Conservation (phyloP, 2,888 invertebrate genomes). For the Andricus quercusramuli region DNA sequence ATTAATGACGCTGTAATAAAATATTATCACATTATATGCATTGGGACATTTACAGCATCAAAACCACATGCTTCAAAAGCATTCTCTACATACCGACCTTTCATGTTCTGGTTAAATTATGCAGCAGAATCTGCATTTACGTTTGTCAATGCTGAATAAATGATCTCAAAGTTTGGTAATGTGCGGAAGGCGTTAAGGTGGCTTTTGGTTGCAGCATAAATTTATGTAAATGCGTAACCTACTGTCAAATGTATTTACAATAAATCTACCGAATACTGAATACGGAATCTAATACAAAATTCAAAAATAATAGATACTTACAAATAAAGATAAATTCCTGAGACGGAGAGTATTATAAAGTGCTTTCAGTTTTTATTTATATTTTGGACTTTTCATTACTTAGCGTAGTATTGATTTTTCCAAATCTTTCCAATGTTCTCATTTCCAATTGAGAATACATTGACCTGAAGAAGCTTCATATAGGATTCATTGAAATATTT, state of each 20-base stretch:
- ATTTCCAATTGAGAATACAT: not conserved
- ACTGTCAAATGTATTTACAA: not conserved
- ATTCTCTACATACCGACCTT: conserved; percentile 2
- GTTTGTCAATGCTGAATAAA: conserved; percentile 30
- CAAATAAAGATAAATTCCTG: too few relatives aligned
- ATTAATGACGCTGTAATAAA: not conserved
- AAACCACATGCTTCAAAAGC: conserved; percentile 25
- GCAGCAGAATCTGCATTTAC: conserved; percentile 24
- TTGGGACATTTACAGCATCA: conserved; percentile 1
- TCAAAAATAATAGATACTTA: too few relatives aligned
- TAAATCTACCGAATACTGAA: not conserved
- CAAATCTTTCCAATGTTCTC: not conserved
- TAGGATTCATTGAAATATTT: not conserved
- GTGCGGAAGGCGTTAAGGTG: not conserved
- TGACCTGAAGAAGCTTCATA: not conserved
- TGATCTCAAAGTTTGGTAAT: conserved; percentile 9
- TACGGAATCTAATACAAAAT: not conserved
- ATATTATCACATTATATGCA: not conserved
- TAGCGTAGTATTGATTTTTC: not conserved
- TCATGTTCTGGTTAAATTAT: conserved; percentile 15
- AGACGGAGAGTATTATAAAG: too few relatives aligned
- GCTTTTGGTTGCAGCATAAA: not conserved
- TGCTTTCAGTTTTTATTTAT: not conserved
- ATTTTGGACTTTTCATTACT: not conserved
- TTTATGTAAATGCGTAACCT: not conserved